A percentile compares a stretch with the other conserved stretches of the same genome.
phyloP scores from a whole-genome alignment of 2,888 invertebrate genomes.

The Dicycla oo region DNA sequence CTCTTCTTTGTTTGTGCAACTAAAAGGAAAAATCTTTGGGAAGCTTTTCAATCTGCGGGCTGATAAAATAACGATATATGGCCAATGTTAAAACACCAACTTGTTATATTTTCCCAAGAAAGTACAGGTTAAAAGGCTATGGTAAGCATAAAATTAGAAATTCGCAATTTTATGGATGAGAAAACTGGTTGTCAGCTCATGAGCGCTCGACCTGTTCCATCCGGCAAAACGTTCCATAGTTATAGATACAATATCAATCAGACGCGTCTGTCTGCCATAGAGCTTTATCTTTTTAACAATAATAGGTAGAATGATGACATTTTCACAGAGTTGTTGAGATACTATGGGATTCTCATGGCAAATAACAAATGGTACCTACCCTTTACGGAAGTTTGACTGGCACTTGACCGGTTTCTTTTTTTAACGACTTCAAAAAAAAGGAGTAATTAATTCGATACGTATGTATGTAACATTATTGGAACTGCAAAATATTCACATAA shows the following conservation, averaged over 20 bases:
- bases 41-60: background rate
- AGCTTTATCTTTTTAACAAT: background rate
- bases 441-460: no score
- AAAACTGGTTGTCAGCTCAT: conserved; percentile 27
- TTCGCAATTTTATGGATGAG: background rate
- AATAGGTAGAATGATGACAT: background rate
- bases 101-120: conserved; percentile 19
- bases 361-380: background rate
- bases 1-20: background rate
- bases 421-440: no score
- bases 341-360: background rate
- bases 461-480: no score
- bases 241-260: background rate
- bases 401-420: background rate
- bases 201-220: conserved; percentile 9
- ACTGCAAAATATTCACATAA: no score
- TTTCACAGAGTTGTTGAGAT: background rate
- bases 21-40: background rate
- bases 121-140: conserved; percentile 9
- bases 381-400: background rate
- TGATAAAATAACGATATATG: background rate
- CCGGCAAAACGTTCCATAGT: background rate
- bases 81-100: background rate
- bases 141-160: conserved; percentile 35
- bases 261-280: background rate